Percentiles rank a stretch among this genome's conserved stretches.
Conservation (phyloP, 2,797 vertebrate genomes). For the Pachyuromys duprasi region DNA sequence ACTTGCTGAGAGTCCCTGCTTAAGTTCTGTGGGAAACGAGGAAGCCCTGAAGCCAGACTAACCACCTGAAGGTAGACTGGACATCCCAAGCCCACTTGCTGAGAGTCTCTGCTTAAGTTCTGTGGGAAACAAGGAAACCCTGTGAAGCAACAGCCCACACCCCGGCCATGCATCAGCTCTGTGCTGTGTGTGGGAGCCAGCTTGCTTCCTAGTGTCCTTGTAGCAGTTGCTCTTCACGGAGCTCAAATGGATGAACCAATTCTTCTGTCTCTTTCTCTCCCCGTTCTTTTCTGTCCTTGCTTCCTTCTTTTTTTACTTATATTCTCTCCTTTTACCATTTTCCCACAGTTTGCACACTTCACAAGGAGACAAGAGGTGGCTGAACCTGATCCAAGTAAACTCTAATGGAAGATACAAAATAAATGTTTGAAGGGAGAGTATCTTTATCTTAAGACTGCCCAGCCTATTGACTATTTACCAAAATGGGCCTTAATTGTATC, state of each 20-base stretch:
- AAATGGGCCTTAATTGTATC: neutral
- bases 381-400: neutral
- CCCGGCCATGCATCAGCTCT: too few species aligned
- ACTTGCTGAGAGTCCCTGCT: neutral
- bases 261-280: neutral
- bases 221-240: neutral
- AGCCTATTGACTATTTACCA: neutral
- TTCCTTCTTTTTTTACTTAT: too few species aligned
- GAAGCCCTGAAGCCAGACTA: constrained; percentile 5
- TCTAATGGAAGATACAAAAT: neutral
- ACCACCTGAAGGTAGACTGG: neutral
- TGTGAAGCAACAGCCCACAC: too few species aligned
- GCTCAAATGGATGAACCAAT: neutral
- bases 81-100: neutral
- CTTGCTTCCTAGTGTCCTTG: neutral
- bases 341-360: neutral
- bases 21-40: neutral
- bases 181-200: neutral
- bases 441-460: neutral
- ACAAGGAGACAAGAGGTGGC: neutral
- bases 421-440: neutral
- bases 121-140: neutral
- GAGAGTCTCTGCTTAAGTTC: neutral
- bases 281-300: neutral
- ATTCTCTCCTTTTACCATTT: neutral